Evolutionary conservation across 2,888 invertebrate species (phyloP).

Genomic region (Diachrysia chrysitis): DNA sequence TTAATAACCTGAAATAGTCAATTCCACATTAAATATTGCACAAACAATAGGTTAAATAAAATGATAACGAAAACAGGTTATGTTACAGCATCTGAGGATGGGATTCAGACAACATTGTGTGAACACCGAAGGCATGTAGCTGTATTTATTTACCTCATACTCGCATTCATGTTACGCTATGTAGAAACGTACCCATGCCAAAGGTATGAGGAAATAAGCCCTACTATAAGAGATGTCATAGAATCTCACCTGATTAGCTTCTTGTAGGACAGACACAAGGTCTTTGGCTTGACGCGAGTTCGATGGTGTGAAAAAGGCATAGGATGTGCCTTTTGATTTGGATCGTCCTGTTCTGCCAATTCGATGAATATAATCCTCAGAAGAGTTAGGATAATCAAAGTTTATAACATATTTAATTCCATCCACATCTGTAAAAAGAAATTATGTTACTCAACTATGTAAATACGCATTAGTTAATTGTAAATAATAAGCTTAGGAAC

Average conservation of each 20-base stretch:
- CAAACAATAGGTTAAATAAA: neutral
- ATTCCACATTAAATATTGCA: neutral
- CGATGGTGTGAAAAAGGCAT: constrained; percentile 97
- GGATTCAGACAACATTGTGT: constrained; percentile 92
- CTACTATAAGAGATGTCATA: neutral
- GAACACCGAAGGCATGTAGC: constrained; percentile 95
- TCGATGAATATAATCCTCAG: constrained; percentile 98
- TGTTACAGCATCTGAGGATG: constrained; percentile 93
- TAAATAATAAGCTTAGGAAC: constrained; percentile 32
- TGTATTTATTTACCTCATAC: constrained; percentile 91
- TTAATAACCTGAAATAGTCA: constrained; percentile 91
- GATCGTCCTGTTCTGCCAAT: constrained; percentile 98
- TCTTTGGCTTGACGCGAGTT: constrained; percentile 97
- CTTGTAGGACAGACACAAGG: constrained; percentile 95
- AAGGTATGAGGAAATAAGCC: constrained; percentile 90
- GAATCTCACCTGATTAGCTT: constrained; percentile 94
- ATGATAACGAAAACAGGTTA: constrained; percentile 14
- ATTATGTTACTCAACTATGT: constrained; percentile 56
- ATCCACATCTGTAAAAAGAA: constrained; percentile 94
- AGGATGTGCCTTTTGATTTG: constrained; percentile 96
- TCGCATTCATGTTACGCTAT: constrained; percentile 93
- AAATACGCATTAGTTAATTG: neutral
- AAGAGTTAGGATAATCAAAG: constrained; percentile 98
- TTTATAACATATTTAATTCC: constrained; percentile 99
- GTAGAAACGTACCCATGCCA: constrained; percentile 92